A percentile compares a stretch with the other conserved stretches of the same genome.
These are phyloP conservation scores for Spea bombifrons DNA, from an alignment of 2,113 vertebrate species.

Conservation along the genomic window DNA sequence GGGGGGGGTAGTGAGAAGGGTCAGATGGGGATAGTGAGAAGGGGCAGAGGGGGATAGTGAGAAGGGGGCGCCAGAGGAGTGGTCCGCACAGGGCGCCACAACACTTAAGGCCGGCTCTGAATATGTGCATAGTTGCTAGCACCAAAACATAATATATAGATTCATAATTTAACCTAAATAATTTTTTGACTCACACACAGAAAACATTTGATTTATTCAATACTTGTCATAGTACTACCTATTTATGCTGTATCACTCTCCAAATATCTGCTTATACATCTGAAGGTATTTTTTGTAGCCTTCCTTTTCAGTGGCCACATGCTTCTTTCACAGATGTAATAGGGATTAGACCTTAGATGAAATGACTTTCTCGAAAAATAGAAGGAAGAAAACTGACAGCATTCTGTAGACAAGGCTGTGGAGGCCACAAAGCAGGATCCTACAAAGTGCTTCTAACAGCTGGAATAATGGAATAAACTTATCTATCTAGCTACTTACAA, in stretches of 20 bases:
- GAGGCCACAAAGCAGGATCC: slow-evolving; percentile 42
- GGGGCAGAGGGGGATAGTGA: too few species aligned
- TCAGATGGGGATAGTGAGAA: too few species aligned
- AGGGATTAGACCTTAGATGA: slow-evolving; percentile 41
- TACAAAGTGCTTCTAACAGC: slow-evolving; percentile 35
- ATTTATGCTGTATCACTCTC: slow-evolving; percentile 21
- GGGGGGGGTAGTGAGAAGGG: too few species aligned
- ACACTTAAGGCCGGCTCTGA: too few species aligned
- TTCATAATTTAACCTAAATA: too few species aligned
- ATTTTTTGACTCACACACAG: background rate
- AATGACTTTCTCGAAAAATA: slow-evolving; percentile 31
- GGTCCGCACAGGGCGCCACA: too few species aligned
- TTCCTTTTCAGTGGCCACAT: slow-evolving; percentile 9
- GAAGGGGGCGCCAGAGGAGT: too few species aligned
- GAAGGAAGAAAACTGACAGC: slow-evolving; percentile 19
- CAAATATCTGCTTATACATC: slow-evolving; percentile 35
- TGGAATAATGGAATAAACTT: slow-evolving; percentile 45
- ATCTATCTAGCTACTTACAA: slow-evolving; percentile 32
- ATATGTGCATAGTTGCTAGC: too few species aligned
- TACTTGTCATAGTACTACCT: background rate
- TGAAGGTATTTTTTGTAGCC: slow-evolving; percentile 4
- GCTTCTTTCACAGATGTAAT: slow-evolving; percentile 37
- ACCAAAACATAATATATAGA: too few species aligned
- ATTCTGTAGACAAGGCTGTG: slow-evolving; percentile 38
- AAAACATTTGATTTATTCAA: background rate